Evolutionary conservation across 1,140 invertebrate species (phyloP).

Genomic region (Berghia stephanieae): DNA sequence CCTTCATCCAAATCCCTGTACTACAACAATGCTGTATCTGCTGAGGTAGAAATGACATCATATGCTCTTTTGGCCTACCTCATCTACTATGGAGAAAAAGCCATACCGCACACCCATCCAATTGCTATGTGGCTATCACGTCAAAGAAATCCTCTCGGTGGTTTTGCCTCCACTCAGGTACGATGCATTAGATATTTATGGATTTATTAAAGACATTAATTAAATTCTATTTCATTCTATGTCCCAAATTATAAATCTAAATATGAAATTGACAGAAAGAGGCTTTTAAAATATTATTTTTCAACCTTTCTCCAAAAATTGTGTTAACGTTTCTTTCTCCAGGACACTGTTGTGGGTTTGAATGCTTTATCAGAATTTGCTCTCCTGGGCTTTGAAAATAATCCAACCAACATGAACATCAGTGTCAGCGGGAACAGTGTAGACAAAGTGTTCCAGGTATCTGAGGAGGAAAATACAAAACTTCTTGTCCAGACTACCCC

Average conservation of each 20-base stretch:
- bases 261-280: no score
- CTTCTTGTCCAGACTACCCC: slow-evolving; percentile 48
- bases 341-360: slow-evolving; percentile 69
- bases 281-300: no score
- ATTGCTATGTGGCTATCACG: slow-evolving; percentile 85
- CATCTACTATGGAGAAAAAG: slow-evolving; percentile 36
- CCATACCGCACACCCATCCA: slow-evolving; percentile 72
- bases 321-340: no score
- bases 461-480: slow-evolving; percentile 42
- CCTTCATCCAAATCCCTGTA: slow-evolving; percentile 36
- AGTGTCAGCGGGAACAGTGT: slow-evolving; percentile 22
- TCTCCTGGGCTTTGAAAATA: slow-evolving; percentile 38
- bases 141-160: slow-evolving; percentile 80
- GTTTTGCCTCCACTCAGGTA: slow-evolving; percentile 79
- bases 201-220: neutral
- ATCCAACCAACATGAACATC: slow-evolving; percentile 36
- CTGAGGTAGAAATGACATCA: slow-evolving; percentile 88
- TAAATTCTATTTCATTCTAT: no score
- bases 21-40: slow-evolving; percentile 69
- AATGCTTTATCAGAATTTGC: slow-evolving; percentile 67
- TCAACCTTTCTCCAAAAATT: no score
- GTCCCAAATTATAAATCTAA: no score
- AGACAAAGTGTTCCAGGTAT: slow-evolving; percentile 41
- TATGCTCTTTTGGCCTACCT: slow-evolving; percentile 77
- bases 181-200: neutral